Conservation (phyloP, 2,113 vertebrate genomes). For the Chaetodon auriga region DNA sequence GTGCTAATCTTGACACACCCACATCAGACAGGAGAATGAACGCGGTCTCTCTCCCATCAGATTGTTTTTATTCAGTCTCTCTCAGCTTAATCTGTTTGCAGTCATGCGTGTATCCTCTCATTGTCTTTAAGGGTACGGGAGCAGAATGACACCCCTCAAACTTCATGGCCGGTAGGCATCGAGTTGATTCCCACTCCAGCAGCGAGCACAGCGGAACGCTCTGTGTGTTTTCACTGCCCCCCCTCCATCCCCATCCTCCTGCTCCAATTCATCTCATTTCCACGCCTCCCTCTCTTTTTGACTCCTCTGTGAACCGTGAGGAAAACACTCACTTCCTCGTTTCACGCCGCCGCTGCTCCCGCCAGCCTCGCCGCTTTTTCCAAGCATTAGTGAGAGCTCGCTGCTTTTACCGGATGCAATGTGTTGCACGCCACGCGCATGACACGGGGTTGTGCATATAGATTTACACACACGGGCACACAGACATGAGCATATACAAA, state of each 20-base stretch:
- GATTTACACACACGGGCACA: slow-evolving; percentile 17
- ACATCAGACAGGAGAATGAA: slow-evolving; percentile 10
- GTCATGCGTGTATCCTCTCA: slow-evolving; percentile 40
- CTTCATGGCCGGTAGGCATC: slow-evolving; percentile 35
- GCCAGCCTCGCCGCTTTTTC: slow-evolving; percentile 13
- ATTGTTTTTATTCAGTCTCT: slow-evolving; percentile 8
- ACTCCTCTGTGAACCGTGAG: slow-evolving; percentile 71
- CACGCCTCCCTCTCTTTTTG: slow-evolving; percentile 54
- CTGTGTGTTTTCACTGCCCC: slow-evolving; percentile 26
- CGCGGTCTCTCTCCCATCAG: slow-evolving; percentile 1
- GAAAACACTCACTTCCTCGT: slow-evolving; percentile 51
- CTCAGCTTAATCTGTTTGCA: slow-evolving; percentile 35
- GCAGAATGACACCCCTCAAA: slow-evolving; percentile 47
- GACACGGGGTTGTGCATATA: not conserved
- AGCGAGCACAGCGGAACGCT: slow-evolving; percentile 3
- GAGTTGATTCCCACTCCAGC: slow-evolving; percentile 44
- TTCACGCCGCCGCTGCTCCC: slow-evolving; percentile 4
- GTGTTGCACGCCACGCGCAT: not conserved
- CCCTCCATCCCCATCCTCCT: not conserved
- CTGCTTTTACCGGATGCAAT: not conserved
- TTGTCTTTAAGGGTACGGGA: slow-evolving; percentile 39
- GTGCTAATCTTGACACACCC: not conserved
- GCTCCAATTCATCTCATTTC: slow-evolving; percentile 70
- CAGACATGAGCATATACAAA: not conserved
- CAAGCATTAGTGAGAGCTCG: slow-evolving; percentile 11